Base-by-base conservation (phyloP, 2,888 invertebrate genomes). In the Melinaea marsaeus region DNA sequence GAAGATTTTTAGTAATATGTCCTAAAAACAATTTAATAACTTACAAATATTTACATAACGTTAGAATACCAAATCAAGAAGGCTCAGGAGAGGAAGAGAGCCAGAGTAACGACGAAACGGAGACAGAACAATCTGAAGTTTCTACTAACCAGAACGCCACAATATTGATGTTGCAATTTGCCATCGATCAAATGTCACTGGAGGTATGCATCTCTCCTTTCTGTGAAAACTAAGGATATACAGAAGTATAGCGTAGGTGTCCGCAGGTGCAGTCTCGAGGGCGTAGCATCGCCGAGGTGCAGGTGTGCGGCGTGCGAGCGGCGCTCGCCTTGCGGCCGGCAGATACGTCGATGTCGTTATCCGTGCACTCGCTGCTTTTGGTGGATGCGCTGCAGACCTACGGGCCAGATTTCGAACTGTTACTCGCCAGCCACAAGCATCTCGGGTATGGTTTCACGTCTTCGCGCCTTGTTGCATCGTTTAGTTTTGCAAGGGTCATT, bases 331-430 rank as follows among this genome's bases (percentile, higher is more conserved):
- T 95, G 79, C 92, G 96, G 48, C 93, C 95, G 0, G 92, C 92
- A 22, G 96, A 97, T 80, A 92, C 94, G 4, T 94, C 94, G 72
- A 90, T 97, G 51, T 94, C 95, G 2, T 93, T 98, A 66, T 96
- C 97, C 11, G 97, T 99, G 57, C 98, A 98, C 85, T 97, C 98
- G 75, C 91, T 99, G 72, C 91, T 99, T 63, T 88, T 99, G 61
- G 98, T 97, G 3, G 99, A 99, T 90, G 98, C 98, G 58, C 92
- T 98, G 81, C 98, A 99, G 88, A 97, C 97, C 13, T 97, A 96
- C 84, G 98, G 99, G 0, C 95, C 95, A 0, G 98, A 99, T 91
- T 99, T 98, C 89, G 98, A 98, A 83, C 91, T 99, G 59, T 92
- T 99, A 7, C 94, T 98, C 13, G 98, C 98, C 37, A 98, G 98